Conservation (phyloP, 2,888 invertebrate genomes). For the Germaria angustata region DNA sequence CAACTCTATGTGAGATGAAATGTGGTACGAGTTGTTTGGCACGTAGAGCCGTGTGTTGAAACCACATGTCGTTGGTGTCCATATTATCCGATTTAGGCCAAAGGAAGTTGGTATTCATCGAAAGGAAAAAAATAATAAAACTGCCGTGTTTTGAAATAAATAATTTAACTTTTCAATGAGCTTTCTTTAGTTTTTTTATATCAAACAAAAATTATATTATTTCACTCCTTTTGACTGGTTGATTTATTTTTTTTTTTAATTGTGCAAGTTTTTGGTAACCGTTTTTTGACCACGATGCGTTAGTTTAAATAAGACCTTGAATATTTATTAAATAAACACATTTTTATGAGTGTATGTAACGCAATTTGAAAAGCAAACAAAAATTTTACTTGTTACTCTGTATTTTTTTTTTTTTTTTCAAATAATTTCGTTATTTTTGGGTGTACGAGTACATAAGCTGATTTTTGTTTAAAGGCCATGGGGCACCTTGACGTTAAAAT, state of each 20-base stretch:
- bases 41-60: too few species aligned
- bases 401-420: neutral
- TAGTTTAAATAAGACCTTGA: constrained; percentile 15
- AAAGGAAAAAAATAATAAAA: too few species aligned
- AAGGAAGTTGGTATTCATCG: too few species aligned
- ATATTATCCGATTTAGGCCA: too few species aligned
- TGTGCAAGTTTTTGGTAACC: constrained; percentile 12
- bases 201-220: neutral
- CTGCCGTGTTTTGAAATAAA: neutral
- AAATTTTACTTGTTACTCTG: neutral
- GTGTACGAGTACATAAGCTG: neutral
- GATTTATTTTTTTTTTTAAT: constrained; percentile 16
- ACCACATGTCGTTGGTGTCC: too few species aligned
- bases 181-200: neutral
- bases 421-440: neutral
- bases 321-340: neutral
- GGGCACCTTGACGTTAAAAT: constrained; percentile 32
- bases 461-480: constrained; percentile 29
- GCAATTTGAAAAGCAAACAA: constrained; percentile 11
- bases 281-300: constrained; percentile 3
- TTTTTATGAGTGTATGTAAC: neutral
- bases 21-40: too few species aligned
- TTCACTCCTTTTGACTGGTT: neutral
- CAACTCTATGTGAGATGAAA: too few species aligned
- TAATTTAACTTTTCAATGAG: neutral